Percentiles rank a stretch among this genome's conserved stretches.
These are phyloP conservation scores for Neoarius graeffei DNA, from an alignment of 2,113 vertebrate genomes.

Conservation along the genomic window DNA sequence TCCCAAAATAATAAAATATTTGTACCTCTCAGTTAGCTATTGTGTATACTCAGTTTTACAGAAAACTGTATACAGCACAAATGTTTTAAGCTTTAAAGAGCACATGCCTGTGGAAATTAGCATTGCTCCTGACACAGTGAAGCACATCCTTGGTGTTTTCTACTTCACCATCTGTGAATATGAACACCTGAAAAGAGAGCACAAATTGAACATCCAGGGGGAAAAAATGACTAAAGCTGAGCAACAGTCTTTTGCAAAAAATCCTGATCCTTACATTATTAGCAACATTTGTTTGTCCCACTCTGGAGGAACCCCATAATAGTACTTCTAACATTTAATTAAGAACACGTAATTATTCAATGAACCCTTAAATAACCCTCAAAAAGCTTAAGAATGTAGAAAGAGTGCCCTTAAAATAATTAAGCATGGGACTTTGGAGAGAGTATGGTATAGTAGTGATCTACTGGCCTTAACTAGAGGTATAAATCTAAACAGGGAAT, in stretches of 20 bases:
- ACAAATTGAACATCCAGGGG: neutral
- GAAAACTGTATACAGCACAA: neutral
- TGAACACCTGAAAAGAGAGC: conserved; percentile 74
- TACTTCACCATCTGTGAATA: conserved; percentile 88
- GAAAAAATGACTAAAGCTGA: neutral
- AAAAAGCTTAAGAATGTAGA: neutral
- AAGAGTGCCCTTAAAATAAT: neutral
- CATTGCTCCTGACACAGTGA: conserved; percentile 70
- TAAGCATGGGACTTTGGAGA: neutral
- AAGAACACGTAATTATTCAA: neutral
- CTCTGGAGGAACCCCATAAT: neutral
- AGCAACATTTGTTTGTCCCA: neutral
- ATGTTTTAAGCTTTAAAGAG: neutral
- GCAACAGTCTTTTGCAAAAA: neutral
- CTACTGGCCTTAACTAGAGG: neutral
- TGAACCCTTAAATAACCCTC: neutral
- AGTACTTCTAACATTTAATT: neutral
- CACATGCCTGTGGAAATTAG: conserved; percentile 74
- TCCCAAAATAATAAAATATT: too few relatives aligned
- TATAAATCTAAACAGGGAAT: neutral
- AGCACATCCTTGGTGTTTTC: conserved; percentile 74
- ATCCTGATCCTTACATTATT: neutral
- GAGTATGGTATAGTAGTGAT: neutral
- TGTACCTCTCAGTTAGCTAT: too few relatives aligned
- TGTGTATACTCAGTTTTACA: neutral